Evolutionary conservation across 2,113 vertebrate genomes (phyloP).

Genomic region (Geothlypis trichas): DNA sequence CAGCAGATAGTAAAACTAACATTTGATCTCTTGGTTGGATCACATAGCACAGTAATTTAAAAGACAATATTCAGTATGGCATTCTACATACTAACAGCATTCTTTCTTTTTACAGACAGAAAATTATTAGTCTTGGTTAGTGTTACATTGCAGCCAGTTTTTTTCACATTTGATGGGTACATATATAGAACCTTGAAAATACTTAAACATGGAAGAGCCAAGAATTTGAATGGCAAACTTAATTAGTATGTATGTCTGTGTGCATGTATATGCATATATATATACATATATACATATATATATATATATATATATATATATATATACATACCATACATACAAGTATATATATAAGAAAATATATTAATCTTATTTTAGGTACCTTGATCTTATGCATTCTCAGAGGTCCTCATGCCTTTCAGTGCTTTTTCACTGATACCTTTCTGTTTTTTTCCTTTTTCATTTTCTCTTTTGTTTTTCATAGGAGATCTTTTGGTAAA

Average conservation of each 20-base stretch:
- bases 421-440: neutral
- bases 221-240: neutral
- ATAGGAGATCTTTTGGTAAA: constrained; percentile 87
- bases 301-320: neutral
- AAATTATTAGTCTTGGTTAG: neutral
- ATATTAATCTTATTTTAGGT: neutral
- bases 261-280: neutral
- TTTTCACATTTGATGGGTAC: neutral
- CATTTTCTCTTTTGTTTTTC: neutral
- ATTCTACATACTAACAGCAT: neutral
- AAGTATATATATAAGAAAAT: too few species aligned
- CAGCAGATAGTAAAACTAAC: neutral
- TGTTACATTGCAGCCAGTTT: neutral
- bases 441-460: neutral
- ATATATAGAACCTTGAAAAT: neutral
- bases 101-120: neutral
- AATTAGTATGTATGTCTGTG: neutral
- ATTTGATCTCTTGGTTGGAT: neutral
- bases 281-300: too few species aligned
- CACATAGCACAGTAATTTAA: neutral
- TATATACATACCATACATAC: fast-evolving
- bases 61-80: neutral
- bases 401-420: neutral
- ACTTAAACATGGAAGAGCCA: neutral
- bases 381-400: neutral